Conservation (phyloP, 1,140 invertebrate genomes). For the Meloidogyne chitwoodi region DNA sequence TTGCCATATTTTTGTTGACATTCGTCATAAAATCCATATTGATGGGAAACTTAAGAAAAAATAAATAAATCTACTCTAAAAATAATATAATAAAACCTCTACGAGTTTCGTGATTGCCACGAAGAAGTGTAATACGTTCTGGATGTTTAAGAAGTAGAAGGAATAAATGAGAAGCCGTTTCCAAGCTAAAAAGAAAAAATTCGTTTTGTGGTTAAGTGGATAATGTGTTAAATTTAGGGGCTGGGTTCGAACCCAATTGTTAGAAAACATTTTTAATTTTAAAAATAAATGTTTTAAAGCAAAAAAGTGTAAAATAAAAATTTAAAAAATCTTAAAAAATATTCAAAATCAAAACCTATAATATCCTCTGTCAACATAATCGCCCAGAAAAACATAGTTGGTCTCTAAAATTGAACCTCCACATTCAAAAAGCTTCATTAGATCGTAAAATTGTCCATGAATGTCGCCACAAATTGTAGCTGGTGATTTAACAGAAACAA, state of each 20-base stretch:
- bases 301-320: background rate
- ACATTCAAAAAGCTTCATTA: slow-evolving; percentile 98
- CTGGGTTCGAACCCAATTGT: background rate
- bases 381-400: slow-evolving; percentile 49
- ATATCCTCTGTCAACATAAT: slow-evolving; percentile 98
- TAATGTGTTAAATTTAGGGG: no score
- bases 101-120: slow-evolving; percentile 92
- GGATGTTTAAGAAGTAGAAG: slow-evolving; percentile 97
- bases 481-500: slow-evolving; percentile 48
- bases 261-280: background rate
- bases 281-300: background rate
- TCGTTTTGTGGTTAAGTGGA: background rate
- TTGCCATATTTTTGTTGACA: slow-evolving; percentile 59
- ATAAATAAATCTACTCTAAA: background rate
- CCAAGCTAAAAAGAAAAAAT: slow-evolving; percentile 68
- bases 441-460: slow-evolving; percentile 74
- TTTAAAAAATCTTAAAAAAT: background rate
- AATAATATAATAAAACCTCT: slow-evolving; percentile 67
- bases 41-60: slow-evolving; percentile 72
- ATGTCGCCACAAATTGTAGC: slow-evolving; percentile 57
- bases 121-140: slow-evolving; percentile 91
- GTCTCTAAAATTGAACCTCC: slow-evolving; percentile 73
- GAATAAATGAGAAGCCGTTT: slow-evolving; percentile 91
- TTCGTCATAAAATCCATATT: slow-evolving; percentile 62
- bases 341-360: slow-evolving; percentile 67